phyloP scores from a whole-genome alignment of 1,140 invertebrate species.

The Drosophila micromelanica region DNA sequence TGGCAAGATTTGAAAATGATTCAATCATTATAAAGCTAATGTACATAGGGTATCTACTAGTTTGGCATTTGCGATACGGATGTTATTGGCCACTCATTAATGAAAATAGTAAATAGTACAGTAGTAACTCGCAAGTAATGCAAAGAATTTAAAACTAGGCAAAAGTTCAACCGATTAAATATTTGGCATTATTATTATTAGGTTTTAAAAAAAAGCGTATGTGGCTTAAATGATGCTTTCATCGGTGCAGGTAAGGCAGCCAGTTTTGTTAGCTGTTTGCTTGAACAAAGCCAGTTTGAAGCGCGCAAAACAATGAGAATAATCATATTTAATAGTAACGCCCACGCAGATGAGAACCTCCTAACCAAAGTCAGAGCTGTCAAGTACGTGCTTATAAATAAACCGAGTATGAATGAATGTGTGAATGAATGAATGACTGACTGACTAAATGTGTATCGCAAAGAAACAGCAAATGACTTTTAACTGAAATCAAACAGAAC shows the following conservation, averaged over 20 bases:
- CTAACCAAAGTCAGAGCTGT: slow-evolving; percentile 41
- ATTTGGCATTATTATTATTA: too few relatives aligned
- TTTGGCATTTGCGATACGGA: not conserved
- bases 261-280: slow-evolving; percentile 1
- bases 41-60: not conserved
- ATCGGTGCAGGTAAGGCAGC: not conserved
- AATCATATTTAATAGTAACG: slow-evolving; percentile 24
- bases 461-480: slow-evolving; percentile 65
- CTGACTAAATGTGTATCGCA: slow-evolving; percentile 48
- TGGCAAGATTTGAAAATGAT: too few relatives aligned
- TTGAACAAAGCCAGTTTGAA: slow-evolving; percentile 12
- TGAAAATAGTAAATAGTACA: slow-evolving; percentile 1
- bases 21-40: too few relatives aligned
- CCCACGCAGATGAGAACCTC: slow-evolving; percentile 54
- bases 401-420: slow-evolving; percentile 36
- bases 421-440: slow-evolving; percentile 40
- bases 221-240: too few relatives aligned
- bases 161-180: too few relatives aligned
- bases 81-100: not conserved
- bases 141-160: not conserved
- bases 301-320: slow-evolving; percentile 11
- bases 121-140: not conserved
- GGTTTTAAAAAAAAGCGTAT: too few relatives aligned
- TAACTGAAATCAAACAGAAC: slow-evolving; percentile 57
- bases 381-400: slow-evolving; percentile 67